phyloP scores from a whole-genome alignment of 2,113 vertebrate genomes.

The Thunnus maccoyii region DNA sequence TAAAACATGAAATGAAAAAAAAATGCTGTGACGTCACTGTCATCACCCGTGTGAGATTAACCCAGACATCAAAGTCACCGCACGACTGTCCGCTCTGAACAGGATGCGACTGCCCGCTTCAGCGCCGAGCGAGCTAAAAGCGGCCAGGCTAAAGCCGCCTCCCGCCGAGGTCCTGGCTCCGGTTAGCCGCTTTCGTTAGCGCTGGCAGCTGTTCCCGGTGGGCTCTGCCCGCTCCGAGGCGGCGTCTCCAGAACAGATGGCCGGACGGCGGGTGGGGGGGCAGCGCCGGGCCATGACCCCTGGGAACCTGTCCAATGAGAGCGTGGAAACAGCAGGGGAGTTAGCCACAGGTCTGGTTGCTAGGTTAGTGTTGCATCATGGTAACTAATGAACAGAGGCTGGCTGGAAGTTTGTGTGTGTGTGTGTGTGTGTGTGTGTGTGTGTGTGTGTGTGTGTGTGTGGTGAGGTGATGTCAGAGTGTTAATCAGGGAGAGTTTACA shows the following conservation, averaged over 20 bases:
- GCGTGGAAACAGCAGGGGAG: conserved; percentile 55
- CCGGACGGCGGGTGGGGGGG: background rate
- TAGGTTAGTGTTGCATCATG: conserved; percentile 70
- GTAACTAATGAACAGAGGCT: conserved; percentile 52
- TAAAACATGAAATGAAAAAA: no score
- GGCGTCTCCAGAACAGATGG: conserved; percentile 73
- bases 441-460: background rate
- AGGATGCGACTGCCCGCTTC: conserved; percentile 27
- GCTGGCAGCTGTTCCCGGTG: conserved; percentile 71
- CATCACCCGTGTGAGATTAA: conserved; percentile 27
- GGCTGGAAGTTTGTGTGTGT: conserved; percentile 13
- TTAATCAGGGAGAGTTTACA: conserved; percentile 48
- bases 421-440: conserved; percentile 16
- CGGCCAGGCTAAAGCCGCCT: conserved; percentile 41
- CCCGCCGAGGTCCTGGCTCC: conserved; percentile 56
- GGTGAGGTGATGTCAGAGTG: conserved; percentile 62
- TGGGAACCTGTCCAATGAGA: conserved; percentile 71
- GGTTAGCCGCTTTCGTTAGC: conserved; percentile 53
- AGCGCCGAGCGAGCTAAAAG: conserved; percentile 55
- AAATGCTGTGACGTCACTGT: background rate
- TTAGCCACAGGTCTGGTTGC: conserved; percentile 76
- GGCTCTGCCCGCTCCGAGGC: conserved; percentile 23
- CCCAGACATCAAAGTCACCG: conserved; percentile 40
- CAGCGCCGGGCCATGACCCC: conserved; percentile 50
- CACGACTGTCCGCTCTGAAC: background rate